Evolutionary conservation across 1,140 invertebrate genomes (phyloP), one percentile per base, ranked within the genome.

Genomic region (Cotesia chilonis): DNA sequence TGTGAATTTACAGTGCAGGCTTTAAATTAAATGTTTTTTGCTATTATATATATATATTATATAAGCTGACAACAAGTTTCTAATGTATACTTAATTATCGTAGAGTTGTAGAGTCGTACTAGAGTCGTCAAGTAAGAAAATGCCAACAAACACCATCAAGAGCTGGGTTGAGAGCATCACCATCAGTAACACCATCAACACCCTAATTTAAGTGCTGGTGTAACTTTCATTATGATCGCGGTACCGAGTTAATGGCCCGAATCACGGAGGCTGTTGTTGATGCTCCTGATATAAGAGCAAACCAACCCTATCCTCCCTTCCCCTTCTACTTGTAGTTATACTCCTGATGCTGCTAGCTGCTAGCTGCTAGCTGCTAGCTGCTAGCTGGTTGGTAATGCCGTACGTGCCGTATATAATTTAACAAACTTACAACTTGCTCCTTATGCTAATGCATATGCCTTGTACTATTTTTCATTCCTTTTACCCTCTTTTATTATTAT

Each of bases 71-170:
- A 68, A 68, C 35, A 68, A 68, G 17, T 59, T 41, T 59, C 67
- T 68, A 37, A 68, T 68, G 55, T 68, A 68, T 68, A 68, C 67
- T 68, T 68, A 68, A 68, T 68, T 68, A 68, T 54, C 28, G 67
- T 66, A n/a, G 35, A n/a, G 36, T 28, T 28, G 20, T 28, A 28
- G 20, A 28, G 20, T 28, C 20, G 14, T 14, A 14, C 14, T 14
- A 14, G 0, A 14, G 14, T 14, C 14, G 14, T 14, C 14, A 28
- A 28, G 20, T 17, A 41, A 68, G 67, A 52, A 68, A n/a, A 57
- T 14, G 17, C 52, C 47, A 35, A 59, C 57, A 20, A 59, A 14
- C 57, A 20, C 41, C 20, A 59, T 9, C 20, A 59, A 20, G 57
- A 59, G 54, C 17, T 55, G 12, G 12, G 12, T n/a, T 12, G 2